Evolutionary conservation across 1,140 invertebrate genomes (phyloP).

Genomic region (Capitella teleta): DNA sequence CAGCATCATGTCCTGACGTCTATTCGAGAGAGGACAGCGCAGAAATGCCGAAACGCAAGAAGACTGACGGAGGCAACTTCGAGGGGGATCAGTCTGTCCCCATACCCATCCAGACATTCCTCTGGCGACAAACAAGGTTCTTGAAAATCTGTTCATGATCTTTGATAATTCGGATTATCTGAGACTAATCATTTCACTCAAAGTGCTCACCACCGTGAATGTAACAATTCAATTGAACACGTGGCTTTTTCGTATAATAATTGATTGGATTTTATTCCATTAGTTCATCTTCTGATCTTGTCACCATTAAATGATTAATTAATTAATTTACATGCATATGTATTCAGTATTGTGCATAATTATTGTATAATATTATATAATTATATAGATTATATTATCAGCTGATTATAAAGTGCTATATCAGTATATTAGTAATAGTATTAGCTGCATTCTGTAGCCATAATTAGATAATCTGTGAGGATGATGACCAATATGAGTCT

Average conservation of each 20-base stretch:
- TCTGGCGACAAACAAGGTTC: constrained; percentile 90
- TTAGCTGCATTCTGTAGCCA: constrained; percentile 40
- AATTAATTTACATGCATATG: not conserved
- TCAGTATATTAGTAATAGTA: too few relatives aligned
- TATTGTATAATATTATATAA: constrained; percentile 3
- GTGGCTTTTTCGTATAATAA: too few relatives aligned
- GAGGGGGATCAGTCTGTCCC: constrained; percentile 61
- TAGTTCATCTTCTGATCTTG: too few relatives aligned
- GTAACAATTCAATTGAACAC: too few relatives aligned
- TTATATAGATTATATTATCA: constrained; percentile 2
- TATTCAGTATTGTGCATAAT: constrained; percentile 1
- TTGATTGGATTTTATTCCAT: too few relatives aligned
- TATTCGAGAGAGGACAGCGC: too few relatives aligned
- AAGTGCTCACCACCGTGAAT: too few relatives aligned
- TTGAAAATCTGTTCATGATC: constrained; percentile 16
- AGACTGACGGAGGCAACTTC: constrained; percentile 20
- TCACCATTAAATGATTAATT: constrained; percentile 1
- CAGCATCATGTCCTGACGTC: too few relatives aligned
- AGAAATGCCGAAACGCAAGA: constrained; percentile 14
- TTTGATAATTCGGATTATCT: not conserved
- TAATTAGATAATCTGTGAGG: constrained; percentile 8
- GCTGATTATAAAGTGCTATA: not conserved
- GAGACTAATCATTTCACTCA: constrained; percentile 7
- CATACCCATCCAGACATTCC: constrained; percentile 92
- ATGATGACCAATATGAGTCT: not conserved